These are phyloP conservation scores for Psittacus erithacus DNA, from an alignment of 2,113 vertebrate genomes.

Conservation along the genomic window DNA sequence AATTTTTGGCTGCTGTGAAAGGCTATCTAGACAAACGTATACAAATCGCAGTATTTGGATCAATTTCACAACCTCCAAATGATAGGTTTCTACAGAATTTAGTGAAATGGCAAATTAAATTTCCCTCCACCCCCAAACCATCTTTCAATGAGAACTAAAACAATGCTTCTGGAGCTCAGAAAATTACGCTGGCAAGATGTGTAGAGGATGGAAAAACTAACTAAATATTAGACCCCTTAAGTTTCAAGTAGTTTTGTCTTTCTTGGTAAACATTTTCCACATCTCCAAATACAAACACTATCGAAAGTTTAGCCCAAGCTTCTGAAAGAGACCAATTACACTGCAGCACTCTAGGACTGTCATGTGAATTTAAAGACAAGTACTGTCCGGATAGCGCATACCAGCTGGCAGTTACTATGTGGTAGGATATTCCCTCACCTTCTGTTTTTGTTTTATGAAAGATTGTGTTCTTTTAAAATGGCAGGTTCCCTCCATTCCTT, in stretches of 20 bases:
- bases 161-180: not conserved
- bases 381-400: not conserved
- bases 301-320: not conserved
- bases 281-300: not conserved
- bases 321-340: not conserved
- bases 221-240: not conserved
- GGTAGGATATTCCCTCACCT: slow-evolving; percentile 9
- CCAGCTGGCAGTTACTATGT: not conserved
- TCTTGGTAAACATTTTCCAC: not conserved
- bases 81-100: not conserved
- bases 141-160: not conserved
- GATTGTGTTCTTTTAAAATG: slow-evolving; percentile 43
- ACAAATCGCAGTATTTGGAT: not conserved
- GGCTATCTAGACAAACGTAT: not conserved
- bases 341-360: not conserved
- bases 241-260: not conserved
- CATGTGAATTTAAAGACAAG: slow-evolving; percentile 31
- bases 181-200: not conserved
- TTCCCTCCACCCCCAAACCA: not conserved
- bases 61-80: not conserved
- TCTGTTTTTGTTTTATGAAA: slow-evolving; percentile 44
- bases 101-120: not conserved
- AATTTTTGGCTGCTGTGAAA: not conserved
- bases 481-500: slow-evolving; percentile 45
- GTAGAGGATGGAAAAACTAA: not conserved